Percentiles rank a stretch among this genome's conserved stretches.
Conservation (phyloP, 1,140 invertebrate genomes). For the Holcopasites calliopsidis region DNA sequence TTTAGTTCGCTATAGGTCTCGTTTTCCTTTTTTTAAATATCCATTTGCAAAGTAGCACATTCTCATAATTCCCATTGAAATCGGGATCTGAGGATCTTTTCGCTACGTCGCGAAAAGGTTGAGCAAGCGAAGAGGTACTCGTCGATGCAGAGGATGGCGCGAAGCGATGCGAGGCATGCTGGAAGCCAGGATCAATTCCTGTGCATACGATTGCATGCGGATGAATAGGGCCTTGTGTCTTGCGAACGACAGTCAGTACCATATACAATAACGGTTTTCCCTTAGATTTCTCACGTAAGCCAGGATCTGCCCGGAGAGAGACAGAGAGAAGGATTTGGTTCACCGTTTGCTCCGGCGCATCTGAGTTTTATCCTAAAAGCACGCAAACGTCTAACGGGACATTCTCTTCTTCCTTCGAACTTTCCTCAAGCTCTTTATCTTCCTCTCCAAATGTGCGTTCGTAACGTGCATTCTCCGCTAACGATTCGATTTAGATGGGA, state of each 20-base stretch:
- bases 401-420: not conserved
- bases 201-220: constrained; percentile 59
- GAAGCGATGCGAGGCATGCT: constrained; percentile 55
- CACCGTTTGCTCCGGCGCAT: constrained; percentile 40
- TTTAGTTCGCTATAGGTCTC: no score
- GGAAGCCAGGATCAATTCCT: constrained; percentile 63
- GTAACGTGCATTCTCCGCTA: no score
- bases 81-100: no score
- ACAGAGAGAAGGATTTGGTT: constrained; percentile 21
- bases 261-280: constrained; percentile 64
- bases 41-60: no score
- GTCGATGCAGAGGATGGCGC: constrained; percentile 46
- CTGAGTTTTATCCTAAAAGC: constrained; percentile 43
- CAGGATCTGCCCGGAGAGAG: constrained; percentile 48
- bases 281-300: constrained; percentile 63
- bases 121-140: constrained; percentile 46
- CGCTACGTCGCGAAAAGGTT: constrained; percentile 46
- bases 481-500: no score
- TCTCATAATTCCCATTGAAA: no score
- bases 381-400: constrained; percentile 51
- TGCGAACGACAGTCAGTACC: constrained; percentile 62
- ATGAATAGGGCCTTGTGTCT: constrained; percentile 65
- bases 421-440: not conserved
- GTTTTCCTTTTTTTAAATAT: no score
- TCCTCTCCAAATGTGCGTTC: no score